Percentiles rank a stretch among this genome's conserved stretches.
Conservation (phyloP, 2,113 vertebrate species). For the Toxostoma redivivum region DNA sequence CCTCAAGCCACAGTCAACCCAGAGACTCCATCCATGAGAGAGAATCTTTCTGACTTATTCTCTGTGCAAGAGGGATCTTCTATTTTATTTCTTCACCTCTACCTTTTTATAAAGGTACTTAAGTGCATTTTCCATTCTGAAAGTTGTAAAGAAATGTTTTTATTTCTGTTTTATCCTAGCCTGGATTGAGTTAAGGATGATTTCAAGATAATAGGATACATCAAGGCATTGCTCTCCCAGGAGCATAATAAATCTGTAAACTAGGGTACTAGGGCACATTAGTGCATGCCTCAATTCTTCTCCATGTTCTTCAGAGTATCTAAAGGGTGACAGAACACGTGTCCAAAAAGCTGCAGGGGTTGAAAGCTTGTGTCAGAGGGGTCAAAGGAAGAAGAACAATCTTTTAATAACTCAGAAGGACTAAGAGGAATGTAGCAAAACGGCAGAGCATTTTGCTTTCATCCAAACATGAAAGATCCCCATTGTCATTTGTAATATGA, state of each 20-base stretch:
- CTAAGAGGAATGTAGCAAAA: background rate
- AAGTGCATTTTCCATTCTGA: background rate
- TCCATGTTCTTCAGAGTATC: conserved; percentile 17
- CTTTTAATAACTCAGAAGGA: conserved; percentile 34
- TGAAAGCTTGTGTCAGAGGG: conserved; percentile 36
- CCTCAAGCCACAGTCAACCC: background rate
- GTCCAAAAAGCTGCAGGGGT: conserved; percentile 29
- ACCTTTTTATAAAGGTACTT: background rate
- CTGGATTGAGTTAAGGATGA: background rate
- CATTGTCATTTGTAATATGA: background rate
- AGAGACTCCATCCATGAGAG: background rate
- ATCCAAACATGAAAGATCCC: background rate
- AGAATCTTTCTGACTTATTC: background rate
- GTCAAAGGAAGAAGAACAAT: conserved; percentile 35
- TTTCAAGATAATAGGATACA: conserved; percentile 7
- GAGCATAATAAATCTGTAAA: conserved; percentile 44
- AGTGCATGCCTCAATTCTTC: conserved; percentile 19
- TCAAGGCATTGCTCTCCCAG: background rate
- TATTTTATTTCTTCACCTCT: background rate
- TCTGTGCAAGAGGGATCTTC: background rate
- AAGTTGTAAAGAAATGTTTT: background rate
- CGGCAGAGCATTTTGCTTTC: rapidly evolving
- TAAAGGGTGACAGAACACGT: conserved; percentile 15
- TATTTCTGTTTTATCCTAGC: background rate
- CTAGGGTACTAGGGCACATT: conserved; percentile 37